phyloP scores from a whole-genome alignment of 2,797 vertebrate genomes.

The Urophycis tenuis region DNA sequence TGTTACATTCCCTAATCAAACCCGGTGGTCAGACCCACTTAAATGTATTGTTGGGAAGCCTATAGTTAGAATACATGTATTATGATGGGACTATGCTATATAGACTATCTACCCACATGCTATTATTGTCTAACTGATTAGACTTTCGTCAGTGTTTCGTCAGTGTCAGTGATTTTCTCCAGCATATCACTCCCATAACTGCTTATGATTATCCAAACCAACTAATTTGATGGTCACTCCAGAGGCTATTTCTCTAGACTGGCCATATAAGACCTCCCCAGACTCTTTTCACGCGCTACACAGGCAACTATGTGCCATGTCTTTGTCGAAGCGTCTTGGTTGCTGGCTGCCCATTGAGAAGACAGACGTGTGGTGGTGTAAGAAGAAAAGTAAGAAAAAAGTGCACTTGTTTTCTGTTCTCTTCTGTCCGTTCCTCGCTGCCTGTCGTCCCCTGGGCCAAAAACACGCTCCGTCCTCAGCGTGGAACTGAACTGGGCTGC shows the following conservation, averaged over 20 bases:
- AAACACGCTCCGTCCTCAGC: slow-evolving; percentile 44
- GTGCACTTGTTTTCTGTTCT: slow-evolving; percentile 3
- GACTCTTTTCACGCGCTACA: not conserved
- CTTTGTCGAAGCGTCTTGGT: not conserved
- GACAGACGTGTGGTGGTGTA: not conserved
- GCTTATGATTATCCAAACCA: not conserved
- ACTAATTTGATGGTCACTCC: not conserved
- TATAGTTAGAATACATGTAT: not conserved
- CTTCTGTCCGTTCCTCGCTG: slow-evolving; percentile 26
- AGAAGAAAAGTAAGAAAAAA: no score
- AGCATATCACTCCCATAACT: not conserved
- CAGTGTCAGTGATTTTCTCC: no score
- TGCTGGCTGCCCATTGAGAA: not conserved
- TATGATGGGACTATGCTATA: not conserved
- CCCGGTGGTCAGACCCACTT: slow-evolving; percentile 21
- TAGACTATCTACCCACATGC: not conserved
- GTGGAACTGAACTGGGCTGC: slow-evolving; percentile 37
- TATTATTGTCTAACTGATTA: not conserved
- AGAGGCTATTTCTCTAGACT: not conserved
- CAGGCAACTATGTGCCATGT: not conserved
- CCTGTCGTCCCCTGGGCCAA: slow-evolving; percentile 27
- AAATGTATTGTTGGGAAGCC: not conserved
- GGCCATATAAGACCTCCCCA: not conserved
- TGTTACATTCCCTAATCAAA: slow-evolving; percentile 17
- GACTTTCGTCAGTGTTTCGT: no score